Base-by-base conservation (phyloP, 2,797 vertebrate species). In the Brotula barbata region DNA sequence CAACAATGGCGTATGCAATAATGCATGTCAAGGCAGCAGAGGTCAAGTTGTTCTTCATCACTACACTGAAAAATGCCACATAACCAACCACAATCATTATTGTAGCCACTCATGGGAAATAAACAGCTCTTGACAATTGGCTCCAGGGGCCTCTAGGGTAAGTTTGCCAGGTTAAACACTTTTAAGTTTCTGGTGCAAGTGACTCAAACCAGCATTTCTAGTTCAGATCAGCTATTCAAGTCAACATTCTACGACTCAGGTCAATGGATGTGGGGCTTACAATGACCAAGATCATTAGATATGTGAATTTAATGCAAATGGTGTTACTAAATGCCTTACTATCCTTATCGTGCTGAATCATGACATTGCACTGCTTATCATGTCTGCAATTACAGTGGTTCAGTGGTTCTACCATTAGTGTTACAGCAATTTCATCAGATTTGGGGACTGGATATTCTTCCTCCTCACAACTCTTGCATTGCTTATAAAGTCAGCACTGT, bases 361-460 rank as follows among this genome's bases (percentile, higher is more conserved):
- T 83, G 85, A 88, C 81, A 68, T 36, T 58, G 77, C 69, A 62
- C 28, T 42, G 36, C 7, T 61, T 54, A 39, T 65, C 20, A 14
- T 3, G 48, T 14, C 62, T 52, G 61, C 56, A 60, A 41, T 31
- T 53, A 8, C 51, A 52, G 23, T 37, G 49, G 42, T 71, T 44
- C 46, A 36, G 43, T 5, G 14, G 49, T 58, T 48, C 44, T 41
- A 39, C 68, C 48, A 49, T 55, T n/a, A n/a, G n/a, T n/a, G n/a
- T n/a, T 43, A 16, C 68, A 7, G 45, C n/a, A 51, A 14, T 15
- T 10, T n/a, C 36, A 12, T 40, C 50, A 43, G 37, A n/a, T 52
- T 59, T 31, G 4, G 51, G 1, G 60, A 53, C 60, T 59, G 59
- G 22, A 23, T 19, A 4, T 48, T 42, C 53, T 50, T 36, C 34